These are phyloP conservation scores for Drosophila neutralis DNA, from an alignment of 2,888 invertebrate genomes.

Conservation along the genomic window DNA sequence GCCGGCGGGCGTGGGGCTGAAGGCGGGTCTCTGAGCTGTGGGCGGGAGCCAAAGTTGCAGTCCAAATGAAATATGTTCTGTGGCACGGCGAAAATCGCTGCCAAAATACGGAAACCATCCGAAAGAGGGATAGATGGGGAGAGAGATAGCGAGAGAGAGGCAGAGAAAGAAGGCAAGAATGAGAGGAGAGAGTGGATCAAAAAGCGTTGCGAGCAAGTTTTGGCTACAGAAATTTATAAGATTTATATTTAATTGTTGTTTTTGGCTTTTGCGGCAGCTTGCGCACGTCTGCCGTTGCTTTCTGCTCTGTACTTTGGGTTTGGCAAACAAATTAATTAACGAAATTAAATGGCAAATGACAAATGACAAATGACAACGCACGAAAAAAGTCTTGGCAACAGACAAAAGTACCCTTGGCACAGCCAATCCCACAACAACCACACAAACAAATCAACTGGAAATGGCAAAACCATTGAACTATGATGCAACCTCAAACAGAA, in stretches of 20 bases:
- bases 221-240: conserved; percentile 79
- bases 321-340: conserved; percentile 76
- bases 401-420: neutral
- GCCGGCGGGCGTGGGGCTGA: conserved; percentile 7
- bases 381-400: conserved; percentile 38
- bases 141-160: neutral
- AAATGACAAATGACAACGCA: conserved; percentile 63
- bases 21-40: conserved; percentile 52
- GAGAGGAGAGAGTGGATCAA: conserved; percentile 36
- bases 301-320: conserved; percentile 38
- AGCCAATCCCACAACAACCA: neutral
- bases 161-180: neutral
- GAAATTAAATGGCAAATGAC: conserved; percentile 76
- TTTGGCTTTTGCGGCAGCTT: conserved; percentile 78
- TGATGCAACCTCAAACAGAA: conserved; percentile 13
- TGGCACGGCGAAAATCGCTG: conserved; percentile 74
- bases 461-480: conserved; percentile 9
- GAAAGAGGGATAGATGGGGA: neutral
- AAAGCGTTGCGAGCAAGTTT: conserved; percentile 76
- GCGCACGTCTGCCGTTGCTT: conserved; percentile 42
- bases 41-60: conserved; percentile 77
- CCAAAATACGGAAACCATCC: conserved; percentile 27
- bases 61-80: conserved; percentile 76
- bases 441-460: conserved; percentile 11
- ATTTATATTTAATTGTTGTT: conserved; percentile 80